A percentile compares a stretch with the other conserved stretches of the same genome.
These are phyloP conservation scores for Phataginus tetradactyla DNA, from an alignment of 2,797 vertebrate species.

Conservation along the genomic window DNA sequence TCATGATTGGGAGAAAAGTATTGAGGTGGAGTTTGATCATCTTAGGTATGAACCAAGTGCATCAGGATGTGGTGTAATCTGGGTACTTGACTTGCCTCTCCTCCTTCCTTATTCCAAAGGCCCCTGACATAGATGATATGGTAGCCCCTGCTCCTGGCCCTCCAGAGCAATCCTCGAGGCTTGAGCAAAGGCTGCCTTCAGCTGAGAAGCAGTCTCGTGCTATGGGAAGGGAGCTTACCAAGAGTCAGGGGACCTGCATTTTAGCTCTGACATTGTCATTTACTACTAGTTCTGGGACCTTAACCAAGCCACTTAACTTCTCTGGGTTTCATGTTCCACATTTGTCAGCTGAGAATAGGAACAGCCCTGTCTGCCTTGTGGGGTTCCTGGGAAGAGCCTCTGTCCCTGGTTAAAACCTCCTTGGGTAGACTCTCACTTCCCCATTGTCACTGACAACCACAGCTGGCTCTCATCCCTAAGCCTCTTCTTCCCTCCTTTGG, in stretches of 20 bases:
- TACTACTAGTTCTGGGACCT: conserved; percentile 31
- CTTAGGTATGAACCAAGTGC: not conserved
- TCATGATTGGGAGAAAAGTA: not conserved
- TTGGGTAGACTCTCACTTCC: not conserved
- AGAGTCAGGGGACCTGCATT: not conserved
- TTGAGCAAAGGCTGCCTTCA: not conserved
- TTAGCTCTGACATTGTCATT: not conserved
- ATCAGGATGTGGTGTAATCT: not conserved
- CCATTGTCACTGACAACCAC: not conserved
- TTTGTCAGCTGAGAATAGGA: not conserved
- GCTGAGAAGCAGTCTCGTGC: not conserved
- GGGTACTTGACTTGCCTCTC: not conserved
- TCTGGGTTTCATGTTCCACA: conserved; percentile 33
- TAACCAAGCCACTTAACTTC: not conserved
- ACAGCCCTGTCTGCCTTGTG: not conserved
- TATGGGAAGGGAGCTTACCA: not conserved
- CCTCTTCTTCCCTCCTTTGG: not conserved
- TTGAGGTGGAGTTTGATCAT: not conserved
- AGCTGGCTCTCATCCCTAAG: not conserved
- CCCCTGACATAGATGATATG: not conserved
- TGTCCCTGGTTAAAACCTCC: not conserved
- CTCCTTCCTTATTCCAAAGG: not conserved
- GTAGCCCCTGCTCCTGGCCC: not conserved
- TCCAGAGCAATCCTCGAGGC: not conserved
- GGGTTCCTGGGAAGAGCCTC: not conserved